A percentile compares a stretch with the other conserved stretches of the same genome.
Conservation (phyloP, 2,113 vertebrate species). For the Coryphaenoides rupestris region DNA sequence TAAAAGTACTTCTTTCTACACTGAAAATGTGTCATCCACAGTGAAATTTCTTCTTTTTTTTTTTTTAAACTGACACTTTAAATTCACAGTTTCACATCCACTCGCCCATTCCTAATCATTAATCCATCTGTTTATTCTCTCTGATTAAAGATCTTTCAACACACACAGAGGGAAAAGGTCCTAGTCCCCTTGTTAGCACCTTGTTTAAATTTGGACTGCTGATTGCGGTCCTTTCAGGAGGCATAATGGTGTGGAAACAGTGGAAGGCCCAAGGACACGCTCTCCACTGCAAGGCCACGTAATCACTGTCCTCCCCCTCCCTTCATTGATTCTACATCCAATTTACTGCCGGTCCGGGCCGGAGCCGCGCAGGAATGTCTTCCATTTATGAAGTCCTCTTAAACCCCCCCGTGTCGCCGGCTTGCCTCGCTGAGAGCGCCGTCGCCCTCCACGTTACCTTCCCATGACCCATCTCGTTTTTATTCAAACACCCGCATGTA, state of each 20-base stretch:
- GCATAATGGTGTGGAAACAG: conserved; percentile 22
- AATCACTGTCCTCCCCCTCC: conserved; percentile 41
- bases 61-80: too few relatives aligned
- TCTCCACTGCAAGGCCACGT: conserved; percentile 33
- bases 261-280: conserved; percentile 47
- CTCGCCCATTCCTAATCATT: too few relatives aligned
- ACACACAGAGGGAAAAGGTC: conserved; percentile 1
- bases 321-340: conserved; percentile 37
- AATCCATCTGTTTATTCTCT: too few relatives aligned
- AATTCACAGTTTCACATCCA: too few relatives aligned
- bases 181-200: conserved; percentile 5
- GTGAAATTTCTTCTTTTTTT: too few relatives aligned
- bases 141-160: not conserved
- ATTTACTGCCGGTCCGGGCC: conserved; percentile 29
- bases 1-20: too few relatives aligned
- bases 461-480: conserved; percentile 2
- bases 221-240: conserved; percentile 25
- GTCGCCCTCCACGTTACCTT: not conserved
- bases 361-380: conserved; percentile 25
- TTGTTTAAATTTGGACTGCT: conserved; percentile 19
- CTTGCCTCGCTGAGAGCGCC: conserved; percentile 2
- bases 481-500: not conserved
- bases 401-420: conserved; percentile 20
- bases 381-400: conserved; percentile 31
- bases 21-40: too few relatives aligned